Evolutionary conservation across 2,113 vertebrate species (phyloP).

Genomic region (Pitta sordida): DNA sequence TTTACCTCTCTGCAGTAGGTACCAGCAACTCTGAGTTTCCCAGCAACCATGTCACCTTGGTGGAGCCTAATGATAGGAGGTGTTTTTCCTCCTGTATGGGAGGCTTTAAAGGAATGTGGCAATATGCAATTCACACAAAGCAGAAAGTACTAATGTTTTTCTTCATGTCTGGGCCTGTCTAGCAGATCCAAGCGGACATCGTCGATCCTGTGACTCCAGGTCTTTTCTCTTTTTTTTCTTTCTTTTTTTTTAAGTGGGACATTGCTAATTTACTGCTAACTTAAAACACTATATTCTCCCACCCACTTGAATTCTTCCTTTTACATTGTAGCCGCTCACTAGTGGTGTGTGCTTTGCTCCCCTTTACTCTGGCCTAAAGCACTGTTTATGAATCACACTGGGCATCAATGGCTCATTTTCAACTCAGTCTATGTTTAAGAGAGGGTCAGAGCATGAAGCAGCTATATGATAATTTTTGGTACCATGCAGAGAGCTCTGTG

Average conservation of each 20-base stretch:
- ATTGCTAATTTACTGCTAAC: not conserved
- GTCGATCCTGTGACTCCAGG: not conserved
- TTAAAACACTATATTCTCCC: fast-evolving
- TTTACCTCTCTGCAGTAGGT: not conserved
- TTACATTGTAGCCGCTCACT: not conserved
- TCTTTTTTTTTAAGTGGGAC: not conserved
- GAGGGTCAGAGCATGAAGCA: not conserved
- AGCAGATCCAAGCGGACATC: not conserved
- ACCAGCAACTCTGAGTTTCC: not conserved
- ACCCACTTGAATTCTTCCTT: not conserved
- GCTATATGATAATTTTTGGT: not conserved
- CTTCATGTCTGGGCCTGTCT: not conserved
- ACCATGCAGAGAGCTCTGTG: not conserved
- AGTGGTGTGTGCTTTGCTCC: not conserved
- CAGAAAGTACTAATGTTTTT: not conserved
- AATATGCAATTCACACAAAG: not conserved
- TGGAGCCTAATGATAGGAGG: not conserved
- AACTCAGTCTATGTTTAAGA: fast-evolving
- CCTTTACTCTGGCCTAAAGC: not conserved
- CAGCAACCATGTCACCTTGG: not conserved
- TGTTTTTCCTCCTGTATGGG: not conserved
- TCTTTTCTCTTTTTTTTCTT: not conserved
- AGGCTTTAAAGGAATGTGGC: not conserved
- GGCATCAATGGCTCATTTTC: not conserved
- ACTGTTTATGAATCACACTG: not conserved